Evolutionary conservation across 2,888 invertebrate genomes (phyloP).

Genomic region (Hydrotaea diabolus): DNA sequence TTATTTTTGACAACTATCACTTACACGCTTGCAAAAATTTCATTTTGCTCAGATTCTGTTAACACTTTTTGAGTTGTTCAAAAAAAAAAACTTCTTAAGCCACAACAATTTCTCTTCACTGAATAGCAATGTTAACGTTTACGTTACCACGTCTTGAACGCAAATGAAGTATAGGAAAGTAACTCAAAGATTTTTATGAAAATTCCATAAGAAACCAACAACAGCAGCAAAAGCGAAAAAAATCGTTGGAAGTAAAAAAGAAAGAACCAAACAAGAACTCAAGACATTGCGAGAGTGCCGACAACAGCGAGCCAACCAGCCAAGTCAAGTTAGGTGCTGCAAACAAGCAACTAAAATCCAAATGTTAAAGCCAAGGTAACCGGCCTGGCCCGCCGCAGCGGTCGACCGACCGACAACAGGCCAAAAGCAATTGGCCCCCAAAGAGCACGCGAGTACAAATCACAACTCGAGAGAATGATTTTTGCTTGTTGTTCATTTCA

Average conservation of each 20-base stretch:
- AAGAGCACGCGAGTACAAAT: conserved; percentile 32
- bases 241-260: conserved; percentile 38
- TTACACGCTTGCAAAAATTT: conserved; percentile 67
- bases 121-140: conserved; percentile 57
- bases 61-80: conserved; percentile 49
- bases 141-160: conserved; percentile 72
- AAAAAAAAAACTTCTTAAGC: conserved; percentile 4
- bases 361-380: conserved; percentile 64
- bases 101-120: not conserved
- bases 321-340: conserved; percentile 41
- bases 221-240: not conserved
- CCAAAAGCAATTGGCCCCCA: not conserved
- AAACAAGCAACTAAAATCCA: conserved; percentile 13
- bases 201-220: conserved; percentile 46
- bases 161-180: conserved; percentile 78
- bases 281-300: conserved; percentile 30
- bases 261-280: conserved; percentile 61
- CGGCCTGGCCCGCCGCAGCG: conserved; percentile 8
- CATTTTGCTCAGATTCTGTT: conserved; percentile 58
- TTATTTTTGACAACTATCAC: conserved; percentile 47
- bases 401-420: conserved; percentile 12
- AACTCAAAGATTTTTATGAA: conserved; percentile 79
- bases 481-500: not conserved
- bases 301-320: not conserved
- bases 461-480: not conserved